Evolutionary conservation across 2,113 vertebrate genomes (phyloP).

Genomic region (Colistium nudipinnis): DNA sequence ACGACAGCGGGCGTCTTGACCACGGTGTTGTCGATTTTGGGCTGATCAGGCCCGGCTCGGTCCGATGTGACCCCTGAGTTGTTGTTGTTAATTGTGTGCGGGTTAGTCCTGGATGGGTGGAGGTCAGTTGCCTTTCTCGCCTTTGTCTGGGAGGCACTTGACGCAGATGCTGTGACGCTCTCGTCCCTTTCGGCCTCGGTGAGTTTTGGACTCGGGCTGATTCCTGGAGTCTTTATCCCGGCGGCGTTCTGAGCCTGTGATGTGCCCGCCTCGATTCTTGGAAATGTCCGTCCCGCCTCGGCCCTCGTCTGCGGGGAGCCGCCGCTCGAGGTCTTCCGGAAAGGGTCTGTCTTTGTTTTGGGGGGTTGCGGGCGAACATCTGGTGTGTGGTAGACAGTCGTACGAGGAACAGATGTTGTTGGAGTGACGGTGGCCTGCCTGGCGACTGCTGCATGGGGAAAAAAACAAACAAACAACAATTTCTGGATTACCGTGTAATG

Average conservation of each 20-base stretch:
- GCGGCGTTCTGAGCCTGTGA: conserved; percentile 11
- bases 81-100: not conserved
- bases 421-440: conserved; percentile 11
- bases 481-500: not conserved
- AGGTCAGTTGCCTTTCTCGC: not conserved
- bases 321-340: conserved; percentile 16
- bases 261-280: not conserved
- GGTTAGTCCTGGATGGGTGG: not conserved
- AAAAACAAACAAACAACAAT: conserved; percentile 1
- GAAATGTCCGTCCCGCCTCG: not conserved
- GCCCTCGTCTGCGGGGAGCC: conserved; percentile 10
- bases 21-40: conserved; percentile 8
- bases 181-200: not conserved
- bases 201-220: not conserved
- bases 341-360: conserved; percentile 32
- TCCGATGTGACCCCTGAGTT: not conserved
- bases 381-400: conserved; percentile 34
- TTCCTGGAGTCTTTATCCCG: conserved; percentile 30
- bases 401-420: conserved; percentile 55
- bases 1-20: not conserved
- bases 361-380: conserved; percentile 46
- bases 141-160: not conserved
- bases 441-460: conserved; percentile 14
- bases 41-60: not conserved
- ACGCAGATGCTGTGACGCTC: not conserved